Base-by-base conservation (phyloP, 2,113 vertebrate genomes). In the Hippocampus barbouri region DNA sequence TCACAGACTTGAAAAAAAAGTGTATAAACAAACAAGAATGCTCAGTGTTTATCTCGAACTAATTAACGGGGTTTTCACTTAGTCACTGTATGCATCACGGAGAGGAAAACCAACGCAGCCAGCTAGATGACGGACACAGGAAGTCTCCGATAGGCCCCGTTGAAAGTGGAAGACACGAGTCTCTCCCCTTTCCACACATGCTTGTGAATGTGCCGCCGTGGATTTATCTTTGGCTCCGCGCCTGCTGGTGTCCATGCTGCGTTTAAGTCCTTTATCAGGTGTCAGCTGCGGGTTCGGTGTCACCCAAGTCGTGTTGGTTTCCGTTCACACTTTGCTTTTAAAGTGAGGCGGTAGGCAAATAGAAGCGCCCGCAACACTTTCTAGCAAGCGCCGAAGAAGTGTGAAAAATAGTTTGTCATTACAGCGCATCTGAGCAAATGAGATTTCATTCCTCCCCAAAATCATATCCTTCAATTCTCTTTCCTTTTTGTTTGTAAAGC, bases 201-300 rank as follows among this genome's bases (percentile, higher is more conserved):
- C 79, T 43, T 74, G 27, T 16, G 54, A 83, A 68, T 68, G 70
- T 68, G 82, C 73, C 45, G 68, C 73, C 67, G 20, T 30, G 1
- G 61, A 81, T 56, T 83, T 82, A 76, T 81, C 78, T 80, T 69
- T 89, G 89, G 86, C 84, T 79, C 70, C 53, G 0, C 21, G 80
- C 83, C 87, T 63, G 73, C 68, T 15, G 63, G 74, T 76, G 82
- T 81, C 75, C 79, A 3, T 68, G 82, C 80, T 27, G 4, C 68
- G 72, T 73, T 77, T 68, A 3, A 14, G 73, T 79, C 80, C 74
- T 78, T 89, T 89, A 89, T 90, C 89, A 88, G 87, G 89, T 90
- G 89, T 88, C 83, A 77, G 77, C 80, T 49, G 79, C 66, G 79
- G 84, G 45, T 83, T 79, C 63, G 74, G 82, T 88, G 89, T 89